Conservation (phyloP, 92 coral and sea anemone species). For the Metridium senile region DNA sequence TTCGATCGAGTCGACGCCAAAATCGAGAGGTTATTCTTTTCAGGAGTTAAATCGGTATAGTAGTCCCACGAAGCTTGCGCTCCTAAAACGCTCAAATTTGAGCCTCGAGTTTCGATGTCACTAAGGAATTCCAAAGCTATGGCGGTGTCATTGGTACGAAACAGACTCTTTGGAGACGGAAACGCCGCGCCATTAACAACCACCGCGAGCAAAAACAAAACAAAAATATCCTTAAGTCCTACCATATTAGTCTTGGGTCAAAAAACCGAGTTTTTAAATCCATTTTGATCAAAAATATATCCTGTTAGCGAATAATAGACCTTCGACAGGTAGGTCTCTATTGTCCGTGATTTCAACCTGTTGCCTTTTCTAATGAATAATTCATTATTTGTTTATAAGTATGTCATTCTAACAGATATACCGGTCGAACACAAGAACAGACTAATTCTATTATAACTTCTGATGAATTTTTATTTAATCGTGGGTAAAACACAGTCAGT, state of each 20-base stretch:
- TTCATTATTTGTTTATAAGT: background rate
- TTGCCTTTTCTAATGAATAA: background rate
- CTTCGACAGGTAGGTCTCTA: no score
- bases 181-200: background rate
- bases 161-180: slow-evolving; percentile 5
- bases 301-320: background rate
- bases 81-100: slow-evolving; percentile 42
- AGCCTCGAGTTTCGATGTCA: slow-evolving; percentile 61
- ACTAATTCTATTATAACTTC: no score
- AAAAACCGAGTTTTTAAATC: background rate
- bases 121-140: slow-evolving; percentile 66
- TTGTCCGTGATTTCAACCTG: background rate
- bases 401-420: background rate
- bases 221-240: background rate
- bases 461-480: no score
- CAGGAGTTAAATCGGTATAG: slow-evolving; percentile 67
- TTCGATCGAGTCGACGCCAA: slow-evolving; percentile 63
- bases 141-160: slow-evolving; percentile 46
- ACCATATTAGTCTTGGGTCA: background rate
- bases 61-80: slow-evolving; percentile 76
- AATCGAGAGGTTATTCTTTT: slow-evolving; percentile 65
- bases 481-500: no score
- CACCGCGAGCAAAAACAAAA: background rate
- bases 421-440: background rate
- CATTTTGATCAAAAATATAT: background rate